Percentiles rank a stretch among this genome's conserved stretches.
Evolutionary conservation across 2,113 vertebrate genomes (phyloP).

Genomic region (Scartelaos histophorus): DNA sequence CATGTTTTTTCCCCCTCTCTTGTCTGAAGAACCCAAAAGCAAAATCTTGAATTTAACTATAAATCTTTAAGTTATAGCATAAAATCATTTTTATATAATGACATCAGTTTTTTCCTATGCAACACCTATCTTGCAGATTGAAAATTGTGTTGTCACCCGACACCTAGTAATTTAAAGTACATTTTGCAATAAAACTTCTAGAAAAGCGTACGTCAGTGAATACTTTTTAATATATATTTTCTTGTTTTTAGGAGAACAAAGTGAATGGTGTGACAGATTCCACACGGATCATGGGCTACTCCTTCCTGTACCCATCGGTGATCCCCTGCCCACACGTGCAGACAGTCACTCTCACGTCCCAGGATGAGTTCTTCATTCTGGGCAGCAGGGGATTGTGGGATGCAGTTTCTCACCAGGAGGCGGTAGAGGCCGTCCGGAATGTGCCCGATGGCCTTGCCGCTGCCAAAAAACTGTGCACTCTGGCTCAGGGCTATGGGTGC

Average conservation of each 20-base stretch:
- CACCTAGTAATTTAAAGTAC: too few relatives aligned
- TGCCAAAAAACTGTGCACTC: slow-evolving; percentile 94
- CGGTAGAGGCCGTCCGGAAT: slow-evolving; percentile 88
- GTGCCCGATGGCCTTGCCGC: slow-evolving; percentile 91
- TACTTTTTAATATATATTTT: neutral
- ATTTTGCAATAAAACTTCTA: too few relatives aligned
- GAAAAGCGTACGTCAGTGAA: too few relatives aligned
- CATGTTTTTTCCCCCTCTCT: too few relatives aligned
- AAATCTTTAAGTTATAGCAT: too few relatives aligned
- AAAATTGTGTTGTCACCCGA: too few relatives aligned
- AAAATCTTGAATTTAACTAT: too few relatives aligned
- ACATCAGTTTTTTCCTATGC: too few relatives aligned
- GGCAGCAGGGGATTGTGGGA: slow-evolving; percentile 96
- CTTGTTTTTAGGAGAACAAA: slow-evolving; percentile 88
- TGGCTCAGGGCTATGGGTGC: slow-evolving; percentile 96
- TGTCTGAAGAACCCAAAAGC: too few relatives aligned
- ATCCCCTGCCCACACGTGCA: slow-evolving; percentile 92
- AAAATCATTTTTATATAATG: too few relatives aligned
- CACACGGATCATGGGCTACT: slow-evolving; percentile 95
- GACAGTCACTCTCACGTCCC: slow-evolving; percentile 88
- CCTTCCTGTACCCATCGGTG: slow-evolving; percentile 94
- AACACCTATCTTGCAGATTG: too few relatives aligned
- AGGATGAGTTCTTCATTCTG: slow-evolving; percentile 96
- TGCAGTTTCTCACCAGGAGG: slow-evolving; percentile 84
- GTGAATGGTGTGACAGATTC: slow-evolving; percentile 97